Evolutionary conservation across 2,888 invertebrate species (phyloP), one percentile per base, ranked within the genome.

Genomic region (Amaurobius ferox): DNA sequence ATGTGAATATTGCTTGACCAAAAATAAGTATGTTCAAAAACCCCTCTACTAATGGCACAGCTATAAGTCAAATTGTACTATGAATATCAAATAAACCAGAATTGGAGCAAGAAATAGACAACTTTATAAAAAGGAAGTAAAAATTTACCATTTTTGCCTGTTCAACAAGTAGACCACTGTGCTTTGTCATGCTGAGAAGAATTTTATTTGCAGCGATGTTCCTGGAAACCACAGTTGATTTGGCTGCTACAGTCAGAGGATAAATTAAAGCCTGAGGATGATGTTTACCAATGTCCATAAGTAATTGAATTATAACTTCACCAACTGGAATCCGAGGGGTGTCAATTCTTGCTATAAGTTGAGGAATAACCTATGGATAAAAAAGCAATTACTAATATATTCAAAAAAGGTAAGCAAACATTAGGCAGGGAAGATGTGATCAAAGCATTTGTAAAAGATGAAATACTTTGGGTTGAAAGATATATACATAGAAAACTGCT

Each of bases 251-350:
- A 0, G 98, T 99, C 87, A 99, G 92, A 0, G 99, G 98, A 91
- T 99, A 99, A 0, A 99, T 98, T 64, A 99, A 92, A 0, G 99
- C 98, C 93, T 99, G 97, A 0, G 99, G 99, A 92, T 99, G 98
- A 32, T 96, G 95, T 91, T 98, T 98, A 6, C 99, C 98, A 88
- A 99, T 98, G 90, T 99, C 99, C 86, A 97, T 96, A 23, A 99
- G 93, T 26, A 99, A 93, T 90, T 97, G 95, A 91, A 98, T 97
- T 87, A 99, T 98, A 62, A 98, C 93, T 87, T 96, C 95, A 0
- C 96, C 96, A 0, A 99, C 98, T 76, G 97, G 92, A 74, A 95
- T 94, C 40, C 97, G 93, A 0, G 96, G 96, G 0, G 98, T 98
- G 90, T 99, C 99, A 87, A 99, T 98, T 74, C 99, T 94, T 0